phyloP scores from a whole-genome alignment of 2,113 vertebrate species.

The Hoplias malabaricus region DNA sequence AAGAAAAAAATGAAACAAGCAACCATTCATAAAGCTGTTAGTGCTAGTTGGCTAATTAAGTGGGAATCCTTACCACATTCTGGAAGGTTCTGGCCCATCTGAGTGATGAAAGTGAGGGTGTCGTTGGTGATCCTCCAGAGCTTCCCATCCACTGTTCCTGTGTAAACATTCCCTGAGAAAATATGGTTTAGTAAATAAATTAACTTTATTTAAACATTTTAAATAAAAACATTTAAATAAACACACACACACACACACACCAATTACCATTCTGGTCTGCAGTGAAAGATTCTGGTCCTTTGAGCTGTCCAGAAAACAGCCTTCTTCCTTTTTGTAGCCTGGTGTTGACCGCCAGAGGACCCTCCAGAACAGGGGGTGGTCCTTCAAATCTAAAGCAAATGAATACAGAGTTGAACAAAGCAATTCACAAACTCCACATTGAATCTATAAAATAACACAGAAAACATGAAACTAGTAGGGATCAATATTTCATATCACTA shows the following conservation, averaged over 20 bases:
- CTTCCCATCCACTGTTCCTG: conserved; percentile 74
- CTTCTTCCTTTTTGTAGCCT: conserved; percentile 66
- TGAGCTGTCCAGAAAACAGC: conserved; percentile 67
- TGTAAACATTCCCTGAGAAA: conserved; percentile 70
- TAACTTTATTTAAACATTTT: too few species aligned
- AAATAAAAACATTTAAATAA: too few species aligned
- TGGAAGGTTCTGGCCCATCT: conserved; percentile 69
- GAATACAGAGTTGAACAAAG: background rate
- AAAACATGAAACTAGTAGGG: too few species aligned
- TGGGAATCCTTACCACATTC: conserved; percentile 64
- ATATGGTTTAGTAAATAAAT: background rate
- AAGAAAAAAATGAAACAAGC: too few species aligned
- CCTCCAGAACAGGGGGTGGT: conserved; percentile 63
- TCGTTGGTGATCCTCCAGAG: conserved; percentile 71
- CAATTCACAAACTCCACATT: background rate
- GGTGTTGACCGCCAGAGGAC: conserved; percentile 67
- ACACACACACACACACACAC: background rate
- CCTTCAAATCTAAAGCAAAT: conserved; percentile 65
- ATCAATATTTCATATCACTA: too few species aligned
- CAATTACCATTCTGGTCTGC: conserved; percentile 64
- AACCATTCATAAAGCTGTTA: too few species aligned
- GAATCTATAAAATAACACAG: too few species aligned
- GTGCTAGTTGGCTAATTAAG: background rate
- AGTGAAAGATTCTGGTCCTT: conserved; percentile 70
- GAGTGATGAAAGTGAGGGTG: conserved; percentile 68